These are phyloP conservation scores for Melanargia galathea DNA, from an alignment of 2,888 invertebrate species.

Conservation along the genomic window DNA sequence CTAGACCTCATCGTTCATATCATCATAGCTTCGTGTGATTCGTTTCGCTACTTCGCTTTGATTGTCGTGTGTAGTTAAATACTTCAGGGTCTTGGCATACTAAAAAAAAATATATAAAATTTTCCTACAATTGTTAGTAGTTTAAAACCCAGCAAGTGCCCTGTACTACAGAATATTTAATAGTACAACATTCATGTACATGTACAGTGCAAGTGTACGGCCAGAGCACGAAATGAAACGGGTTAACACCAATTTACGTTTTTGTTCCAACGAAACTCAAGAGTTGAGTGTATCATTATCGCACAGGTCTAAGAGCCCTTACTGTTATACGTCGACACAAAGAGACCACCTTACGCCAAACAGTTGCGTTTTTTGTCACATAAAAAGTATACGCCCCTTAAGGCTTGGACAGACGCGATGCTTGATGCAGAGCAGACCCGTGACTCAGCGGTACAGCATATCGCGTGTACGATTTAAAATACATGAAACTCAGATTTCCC, in stretches of 20 bases:
- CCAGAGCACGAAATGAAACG: not conserved
- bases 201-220: not conserved
- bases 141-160: no score
- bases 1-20: no score
- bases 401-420: not conserved
- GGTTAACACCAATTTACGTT: not conserved
- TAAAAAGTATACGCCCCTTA: slow-evolving; percentile 23
- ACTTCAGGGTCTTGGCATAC: no score
- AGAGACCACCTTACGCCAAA: slow-evolving; percentile 26
- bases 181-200: not conserved
- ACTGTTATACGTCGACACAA: slow-evolving; percentile 30
- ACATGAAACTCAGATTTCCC: no score
- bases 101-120: no score
- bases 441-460: no score
- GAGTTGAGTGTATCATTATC: slow-evolving; percentile 30
- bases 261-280: not conserved
- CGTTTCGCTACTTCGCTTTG: no score
- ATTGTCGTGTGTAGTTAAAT: no score
- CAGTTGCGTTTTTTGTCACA: slow-evolving; percentile 31
- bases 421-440: not conserved
- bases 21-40: no score
- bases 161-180: no score
- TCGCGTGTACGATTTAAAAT: no score
- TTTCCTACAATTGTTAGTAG: no score
- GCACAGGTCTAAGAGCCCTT: slow-evolving; percentile 26